A percentile compares a stretch with the other conserved stretches of the same genome.
These are phyloP conservation scores for Pristiophorus japonicus DNA, from an alignment of 2,113 vertebrate species.

Conservation along the genomic window DNA sequence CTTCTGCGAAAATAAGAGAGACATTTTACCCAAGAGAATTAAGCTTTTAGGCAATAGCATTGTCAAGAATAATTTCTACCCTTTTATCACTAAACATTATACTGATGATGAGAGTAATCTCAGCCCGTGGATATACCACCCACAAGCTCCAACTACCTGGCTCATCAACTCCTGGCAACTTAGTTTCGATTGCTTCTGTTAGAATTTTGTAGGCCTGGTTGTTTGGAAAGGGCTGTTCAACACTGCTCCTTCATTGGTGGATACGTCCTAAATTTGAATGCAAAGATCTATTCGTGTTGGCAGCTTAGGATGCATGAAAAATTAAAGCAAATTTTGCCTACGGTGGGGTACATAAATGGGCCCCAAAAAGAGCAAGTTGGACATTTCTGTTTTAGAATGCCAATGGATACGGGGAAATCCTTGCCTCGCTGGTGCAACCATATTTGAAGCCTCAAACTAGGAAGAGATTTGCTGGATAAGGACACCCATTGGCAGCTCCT, in stretches of 20 bases:
- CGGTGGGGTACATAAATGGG: not conserved
- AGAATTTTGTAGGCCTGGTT: not conserved
- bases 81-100: not conserved
- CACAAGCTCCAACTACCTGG: not conserved
- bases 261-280: not conserved
- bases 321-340: not conserved
- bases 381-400: not conserved
- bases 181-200: not conserved
- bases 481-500: not conserved
- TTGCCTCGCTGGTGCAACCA: not conserved
- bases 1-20: not conserved
- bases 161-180: not conserved
- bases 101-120: not conserved
- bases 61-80: not conserved
- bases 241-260: not conserved
- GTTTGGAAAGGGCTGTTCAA: not conserved
- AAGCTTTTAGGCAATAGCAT: not conserved
- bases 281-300: not conserved
- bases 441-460: not conserved
- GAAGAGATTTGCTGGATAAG: not conserved
- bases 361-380: not conserved
- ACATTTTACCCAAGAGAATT: not conserved
- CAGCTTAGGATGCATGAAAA: not conserved
- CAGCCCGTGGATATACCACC: not conserved
- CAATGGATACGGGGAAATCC: not conserved